phyloP scores from a whole-genome alignment of 2,797 vertebrate species.

The Kryptolebias ocellatus region DNA sequence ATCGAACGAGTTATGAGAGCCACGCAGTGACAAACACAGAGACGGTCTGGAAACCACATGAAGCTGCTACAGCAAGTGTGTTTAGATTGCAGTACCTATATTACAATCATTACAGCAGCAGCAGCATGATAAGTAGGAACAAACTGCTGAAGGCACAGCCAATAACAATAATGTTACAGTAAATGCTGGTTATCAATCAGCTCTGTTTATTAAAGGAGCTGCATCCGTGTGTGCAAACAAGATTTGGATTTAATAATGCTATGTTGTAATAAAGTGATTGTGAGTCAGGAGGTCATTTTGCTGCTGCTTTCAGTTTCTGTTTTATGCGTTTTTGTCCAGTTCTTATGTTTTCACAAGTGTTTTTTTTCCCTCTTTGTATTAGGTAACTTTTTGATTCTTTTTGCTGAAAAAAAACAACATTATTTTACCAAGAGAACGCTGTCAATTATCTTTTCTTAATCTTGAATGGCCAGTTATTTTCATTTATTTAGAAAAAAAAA shows the following conservation, averaged over 20 bases:
- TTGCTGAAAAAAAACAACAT: neutral
- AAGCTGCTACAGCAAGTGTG: slow-evolving; percentile 27
- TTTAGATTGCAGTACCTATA: slow-evolving; percentile 13
- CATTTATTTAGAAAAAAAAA: neutral
- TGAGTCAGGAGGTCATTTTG: neutral
- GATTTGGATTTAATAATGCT: neutral
- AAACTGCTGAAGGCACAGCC: slow-evolving; percentile 27
- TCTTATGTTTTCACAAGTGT: too few relatives aligned
- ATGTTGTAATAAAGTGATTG: too few relatives aligned
- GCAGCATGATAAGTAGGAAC: slow-evolving; percentile 18
- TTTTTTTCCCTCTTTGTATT: neutral
- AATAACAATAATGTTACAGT: slow-evolving; percentile 34
- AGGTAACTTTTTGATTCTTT: neutral
- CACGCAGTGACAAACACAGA: slow-evolving; percentile 5
- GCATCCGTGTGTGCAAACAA: neutral
- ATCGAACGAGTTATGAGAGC: slow-evolving; percentile 36
- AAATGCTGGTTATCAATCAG: slow-evolving; percentile 30
- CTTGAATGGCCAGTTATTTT: neutral
- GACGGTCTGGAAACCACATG: slow-evolving; percentile 14
- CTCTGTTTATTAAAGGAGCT: slow-evolving; percentile 11
- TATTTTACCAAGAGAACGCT: neutral
- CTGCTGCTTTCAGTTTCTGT: neutral
- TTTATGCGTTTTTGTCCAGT: neutral
- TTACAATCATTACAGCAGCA: slow-evolving; percentile 27
- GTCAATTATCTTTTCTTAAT: neutral